Percentiles rank a stretch among this genome's conserved stretches.
phyloP scores from a whole-genome alignment of 2,888 invertebrate genomes.

The Globia sparganii region DNA sequence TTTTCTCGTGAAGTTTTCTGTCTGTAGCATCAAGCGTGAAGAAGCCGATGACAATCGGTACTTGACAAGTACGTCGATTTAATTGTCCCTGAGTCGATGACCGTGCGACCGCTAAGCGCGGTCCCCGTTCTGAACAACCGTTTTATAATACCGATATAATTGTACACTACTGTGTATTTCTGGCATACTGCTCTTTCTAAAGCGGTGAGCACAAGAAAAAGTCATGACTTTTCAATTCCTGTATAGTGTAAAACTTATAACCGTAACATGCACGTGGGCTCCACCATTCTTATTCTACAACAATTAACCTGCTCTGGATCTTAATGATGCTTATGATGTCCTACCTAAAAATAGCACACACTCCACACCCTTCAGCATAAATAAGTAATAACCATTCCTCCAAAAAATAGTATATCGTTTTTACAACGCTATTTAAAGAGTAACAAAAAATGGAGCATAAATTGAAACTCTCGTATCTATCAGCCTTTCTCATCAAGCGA shows the following conservation, averaged over 20 bases:
- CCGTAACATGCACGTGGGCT: background rate
- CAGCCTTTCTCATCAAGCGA: constrained; percentile 55
- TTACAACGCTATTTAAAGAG: constrained; percentile 22
- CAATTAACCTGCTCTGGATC: too few relatives aligned
- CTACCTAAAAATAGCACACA: constrained; percentile 2
- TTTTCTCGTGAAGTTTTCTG: constrained; percentile 17
- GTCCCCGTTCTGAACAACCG: constrained; percentile 64
- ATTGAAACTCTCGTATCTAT: constrained; percentile 54
- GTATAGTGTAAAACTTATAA: too few relatives aligned
- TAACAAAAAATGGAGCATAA: constrained; percentile 42
- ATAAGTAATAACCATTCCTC: constrained; percentile 2
- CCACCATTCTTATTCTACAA: background rate
- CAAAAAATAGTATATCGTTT: constrained; percentile 11
- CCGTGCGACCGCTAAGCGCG: constrained; percentile 81
- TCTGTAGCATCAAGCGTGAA: constrained; percentile 55
- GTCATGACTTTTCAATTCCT: background rate
- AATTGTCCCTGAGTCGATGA: constrained; percentile 86
- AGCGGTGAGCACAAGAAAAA: background rate
- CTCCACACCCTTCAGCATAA: background rate
- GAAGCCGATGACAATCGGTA: constrained; percentile 66
- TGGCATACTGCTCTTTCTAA: constrained; percentile 20
- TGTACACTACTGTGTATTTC: constrained; percentile 45
- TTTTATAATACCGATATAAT: constrained; percentile 60
- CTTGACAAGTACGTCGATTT: constrained; percentile 79
- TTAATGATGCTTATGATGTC: background rate